Evolutionary conservation across 35 echinoderm and acorn worm genomes (phyloP).

Genomic region (Apostichopus parvimensis): DNA sequence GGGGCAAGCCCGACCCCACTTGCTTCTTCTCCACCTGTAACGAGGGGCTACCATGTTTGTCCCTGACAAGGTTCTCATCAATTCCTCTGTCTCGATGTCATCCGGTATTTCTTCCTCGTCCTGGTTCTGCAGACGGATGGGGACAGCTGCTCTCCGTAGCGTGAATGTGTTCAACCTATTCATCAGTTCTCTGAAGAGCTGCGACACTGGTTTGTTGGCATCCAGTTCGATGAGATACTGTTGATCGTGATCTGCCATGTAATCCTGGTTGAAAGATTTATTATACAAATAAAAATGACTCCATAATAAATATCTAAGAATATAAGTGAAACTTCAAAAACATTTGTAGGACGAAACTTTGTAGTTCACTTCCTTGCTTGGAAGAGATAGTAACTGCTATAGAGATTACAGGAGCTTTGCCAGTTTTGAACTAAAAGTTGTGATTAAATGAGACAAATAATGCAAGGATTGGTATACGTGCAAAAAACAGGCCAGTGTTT

Average conservation of each 20-base stretch:
- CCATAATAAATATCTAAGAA: too few relatives aligned
- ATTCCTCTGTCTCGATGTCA: conserved; percentile 91
- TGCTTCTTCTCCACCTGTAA: conserved; percentile 93
- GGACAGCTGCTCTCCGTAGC: conserved; percentile 81
- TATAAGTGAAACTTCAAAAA: too few relatives aligned
- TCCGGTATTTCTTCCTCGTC: conserved; percentile 98
- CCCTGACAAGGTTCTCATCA: conserved; percentile 88
- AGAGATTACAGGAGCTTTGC: too few relatives aligned
- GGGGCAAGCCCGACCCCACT: conserved; percentile 88
- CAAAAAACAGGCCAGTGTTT: too few relatives aligned
- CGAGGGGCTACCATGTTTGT: conserved; percentile 90
- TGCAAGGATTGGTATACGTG: too few relatives aligned
- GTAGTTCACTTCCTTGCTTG: too few relatives aligned
- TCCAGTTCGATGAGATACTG: conserved; percentile 95
- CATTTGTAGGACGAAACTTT: too few relatives aligned
- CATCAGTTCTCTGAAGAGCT: conserved; percentile 84
- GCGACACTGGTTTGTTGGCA: conserved; percentile 63
- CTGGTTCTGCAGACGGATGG: conserved; percentile 89
- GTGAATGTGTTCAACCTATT: conserved; percentile 90
- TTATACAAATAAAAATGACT: too few relatives aligned
- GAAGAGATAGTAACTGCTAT: too few relatives aligned
- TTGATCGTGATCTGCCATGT: conserved; percentile 96
- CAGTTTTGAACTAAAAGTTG: too few relatives aligned
- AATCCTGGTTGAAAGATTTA: conserved; percentile 61
- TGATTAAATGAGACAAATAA: too few relatives aligned